These are phyloP conservation scores for Scleropages formosus DNA, from an alignment of 2,797 vertebrate genomes.

Conservation along the genomic window DNA sequence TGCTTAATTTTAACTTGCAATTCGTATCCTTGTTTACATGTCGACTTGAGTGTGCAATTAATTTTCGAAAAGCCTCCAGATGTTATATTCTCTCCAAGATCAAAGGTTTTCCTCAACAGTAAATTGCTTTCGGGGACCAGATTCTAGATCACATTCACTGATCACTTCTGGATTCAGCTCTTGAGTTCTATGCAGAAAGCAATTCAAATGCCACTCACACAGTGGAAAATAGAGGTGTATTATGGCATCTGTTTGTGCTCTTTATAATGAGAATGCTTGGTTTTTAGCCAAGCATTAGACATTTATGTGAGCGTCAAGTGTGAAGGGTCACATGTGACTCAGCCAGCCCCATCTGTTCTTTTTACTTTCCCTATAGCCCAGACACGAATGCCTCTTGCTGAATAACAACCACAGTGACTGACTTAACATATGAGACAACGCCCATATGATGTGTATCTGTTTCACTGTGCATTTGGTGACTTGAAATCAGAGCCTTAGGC, in stretches of 20 bases:
- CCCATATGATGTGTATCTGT: slow-evolving; percentile 3
- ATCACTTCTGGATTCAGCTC: no score
- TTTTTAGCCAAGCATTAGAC: background rate
- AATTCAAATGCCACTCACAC: background rate
- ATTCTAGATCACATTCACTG: background rate
- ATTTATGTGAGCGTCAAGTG: background rate
- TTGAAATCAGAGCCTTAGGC: background rate
- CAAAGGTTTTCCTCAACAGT: background rate
- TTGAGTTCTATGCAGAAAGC: no score
- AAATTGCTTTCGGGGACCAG: background rate
- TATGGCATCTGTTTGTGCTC: slow-evolving; percentile 3
- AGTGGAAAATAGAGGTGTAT: slow-evolving; percentile 9
- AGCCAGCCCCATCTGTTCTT: slow-evolving; percentile 2
- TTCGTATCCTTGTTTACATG: slow-evolving; percentile 13
- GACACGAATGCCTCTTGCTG: background rate
- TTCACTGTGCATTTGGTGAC: background rate
- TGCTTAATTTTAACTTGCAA: background rate
- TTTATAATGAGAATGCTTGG: slow-evolving; percentile 8
- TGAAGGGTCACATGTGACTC: slow-evolving; percentile 25
- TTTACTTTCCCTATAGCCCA: background rate
- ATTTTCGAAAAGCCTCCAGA: slow-evolving; percentile 23
- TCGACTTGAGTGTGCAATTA: background rate
- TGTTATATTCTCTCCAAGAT: background rate
- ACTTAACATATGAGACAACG: background rate
- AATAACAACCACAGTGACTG: slow-evolving; percentile 7